These are phyloP conservation scores for Encarsia formosa DNA, from an alignment of 2,888 invertebrate species.

Conservation along the genomic window DNA sequence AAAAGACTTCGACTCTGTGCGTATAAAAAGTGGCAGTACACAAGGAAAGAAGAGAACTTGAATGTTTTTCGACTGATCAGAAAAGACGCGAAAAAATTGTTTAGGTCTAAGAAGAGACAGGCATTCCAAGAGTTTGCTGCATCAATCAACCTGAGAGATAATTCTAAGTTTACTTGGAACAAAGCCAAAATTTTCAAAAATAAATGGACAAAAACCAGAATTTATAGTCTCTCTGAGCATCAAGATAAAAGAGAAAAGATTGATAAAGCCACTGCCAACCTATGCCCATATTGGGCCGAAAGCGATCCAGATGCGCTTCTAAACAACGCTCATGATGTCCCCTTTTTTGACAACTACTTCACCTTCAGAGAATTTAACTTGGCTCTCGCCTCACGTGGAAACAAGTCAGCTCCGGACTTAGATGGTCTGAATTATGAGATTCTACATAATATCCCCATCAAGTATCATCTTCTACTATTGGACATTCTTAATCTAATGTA, in stretches of 20 bases:
- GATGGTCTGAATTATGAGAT: conserved; percentile 6
- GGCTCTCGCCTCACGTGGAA: neutral
- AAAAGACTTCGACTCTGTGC: conserved; percentile 4
- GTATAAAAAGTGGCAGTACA: conserved; percentile 15
- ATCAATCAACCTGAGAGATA: conserved; percentile 1
- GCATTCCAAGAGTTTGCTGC: conserved; percentile 6
- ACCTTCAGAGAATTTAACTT: neutral
- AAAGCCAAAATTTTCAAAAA: conserved; percentile 10
- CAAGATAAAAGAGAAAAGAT: neutral
- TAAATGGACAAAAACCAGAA: conserved; percentile 3
- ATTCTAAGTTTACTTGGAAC: conserved; percentile 9
- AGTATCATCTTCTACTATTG: neutral
- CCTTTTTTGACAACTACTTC: neutral
- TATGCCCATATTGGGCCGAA: neutral
- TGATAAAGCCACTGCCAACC: neutral
- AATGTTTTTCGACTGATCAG: too few relatives aligned
- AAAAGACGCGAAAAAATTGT: conserved; percentile 19
- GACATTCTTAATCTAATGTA: conserved; percentile 8
- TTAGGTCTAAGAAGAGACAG: conserved; percentile 16
- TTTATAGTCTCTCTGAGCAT: neutral
- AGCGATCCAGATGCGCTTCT: neutral
- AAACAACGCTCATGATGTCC: neutral
- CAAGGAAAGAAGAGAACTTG: neutral
- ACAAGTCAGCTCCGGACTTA: neutral
- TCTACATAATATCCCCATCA: neutral